A percentile compares a stretch with the other conserved stretches of the same genome.
Evolutionary conservation across 2,888 invertebrate genomes (phyloP).

Genomic region (Caenorhabditis sp.): DNA sequence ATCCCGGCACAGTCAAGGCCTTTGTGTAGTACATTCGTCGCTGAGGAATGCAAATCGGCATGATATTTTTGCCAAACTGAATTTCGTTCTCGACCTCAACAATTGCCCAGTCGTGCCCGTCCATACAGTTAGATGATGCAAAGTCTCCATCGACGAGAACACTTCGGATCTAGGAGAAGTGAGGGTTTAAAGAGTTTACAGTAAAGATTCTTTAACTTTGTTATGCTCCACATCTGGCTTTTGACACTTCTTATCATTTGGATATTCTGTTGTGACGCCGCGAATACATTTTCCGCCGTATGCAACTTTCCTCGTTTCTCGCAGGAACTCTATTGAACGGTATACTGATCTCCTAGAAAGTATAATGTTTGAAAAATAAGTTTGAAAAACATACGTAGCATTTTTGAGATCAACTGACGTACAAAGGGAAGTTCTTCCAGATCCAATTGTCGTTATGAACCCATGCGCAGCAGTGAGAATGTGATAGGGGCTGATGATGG

Average conservation of each 20-base stretch:
- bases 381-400: constrained; percentile 11
- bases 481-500: constrained; percentile 76
- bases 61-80: constrained; percentile 63
- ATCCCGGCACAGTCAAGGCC: constrained; percentile 70
- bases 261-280: constrained; percentile 54
- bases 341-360: constrained; percentile 63
- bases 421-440: constrained; percentile 32
- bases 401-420: constrained; percentile 16
- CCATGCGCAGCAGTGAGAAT: constrained; percentile 78
- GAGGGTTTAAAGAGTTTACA: background rate
- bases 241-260: constrained; percentile 62
- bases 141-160: constrained; percentile 73
- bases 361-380: background rate
- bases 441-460: constrained; percentile 68
- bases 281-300: constrained; percentile 76
- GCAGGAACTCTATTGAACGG: constrained; percentile 60
- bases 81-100: constrained; percentile 74
- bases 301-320: constrained; percentile 61
- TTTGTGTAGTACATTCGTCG: constrained; percentile 44
- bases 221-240: constrained; percentile 60
- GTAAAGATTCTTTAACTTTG: constrained; percentile 45
- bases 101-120: constrained; percentile 78
- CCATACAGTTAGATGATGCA: constrained; percentile 63
- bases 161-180: constrained; percentile 69
- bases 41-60: constrained; percentile 75